Conservation (phyloP, 2,113 vertebrate genomes). For the Silurus glanis region DNA sequence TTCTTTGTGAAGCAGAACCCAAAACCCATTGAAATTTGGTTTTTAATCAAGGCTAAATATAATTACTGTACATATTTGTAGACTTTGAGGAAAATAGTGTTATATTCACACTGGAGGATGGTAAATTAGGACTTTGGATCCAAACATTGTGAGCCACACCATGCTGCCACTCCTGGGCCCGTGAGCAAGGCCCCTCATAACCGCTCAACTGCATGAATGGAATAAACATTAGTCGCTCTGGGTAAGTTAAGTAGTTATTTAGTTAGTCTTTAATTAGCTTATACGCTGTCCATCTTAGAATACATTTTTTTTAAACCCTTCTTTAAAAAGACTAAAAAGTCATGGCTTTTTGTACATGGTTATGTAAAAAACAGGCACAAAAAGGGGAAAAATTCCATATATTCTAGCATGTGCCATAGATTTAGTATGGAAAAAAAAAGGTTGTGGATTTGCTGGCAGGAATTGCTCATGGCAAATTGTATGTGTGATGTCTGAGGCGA, state of each 20-base stretch:
- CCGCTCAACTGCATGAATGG: too few relatives aligned
- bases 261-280: neutral
- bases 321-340: neutral
- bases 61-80: neutral
- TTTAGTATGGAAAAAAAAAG: constrained; percentile 45
- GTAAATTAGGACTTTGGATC: too few relatives aligned
- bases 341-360: neutral
- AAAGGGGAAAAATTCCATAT: neutral
- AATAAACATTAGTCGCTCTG: too few relatives aligned
- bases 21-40: neutral
- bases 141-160: too few relatives aligned
- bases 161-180: too few relatives aligned
- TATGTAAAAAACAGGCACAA: neutral
- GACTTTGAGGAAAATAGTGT: neutral
- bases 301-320: neutral
- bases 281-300: neutral
- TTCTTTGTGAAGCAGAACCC: neutral
- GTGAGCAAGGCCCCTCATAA: too few relatives aligned
- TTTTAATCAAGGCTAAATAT: neutral
- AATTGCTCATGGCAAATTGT: neutral
- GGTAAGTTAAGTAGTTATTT: neutral
- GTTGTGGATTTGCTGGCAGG: constrained; percentile 20
- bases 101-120: too few relatives aligned
- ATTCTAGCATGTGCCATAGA: constrained; percentile 12
- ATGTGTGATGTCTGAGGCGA: neutral